A percentile compares a stretch with the other conserved stretches of the same genome.
Evolutionary conservation across 2,797 vertebrate genomes (phyloP).

Genomic region (Paramormyrops hopkinsi): DNA sequence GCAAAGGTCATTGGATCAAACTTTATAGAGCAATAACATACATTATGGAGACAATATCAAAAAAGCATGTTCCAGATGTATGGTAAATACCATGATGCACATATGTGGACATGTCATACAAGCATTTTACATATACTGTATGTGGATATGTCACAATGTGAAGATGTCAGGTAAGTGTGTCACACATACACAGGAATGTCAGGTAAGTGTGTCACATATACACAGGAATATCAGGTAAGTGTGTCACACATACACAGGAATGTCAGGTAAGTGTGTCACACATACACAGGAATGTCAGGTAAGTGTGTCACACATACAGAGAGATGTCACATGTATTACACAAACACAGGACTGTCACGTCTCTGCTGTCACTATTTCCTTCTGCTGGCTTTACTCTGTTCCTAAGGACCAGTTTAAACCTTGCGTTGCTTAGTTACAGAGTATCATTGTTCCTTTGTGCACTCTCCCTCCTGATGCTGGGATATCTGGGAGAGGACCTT

Average conservation of each 20-base stretch:
- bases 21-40: not conserved
- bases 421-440: conserved; percentile 48
- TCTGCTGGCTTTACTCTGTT: conserved; percentile 30
- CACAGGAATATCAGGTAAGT: not conserved
- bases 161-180: not conserved
- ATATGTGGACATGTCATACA: not conserved
- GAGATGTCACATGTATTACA: not conserved
- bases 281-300: not conserved
- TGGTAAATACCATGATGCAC: not conserved
- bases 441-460: conserved; percentile 40
- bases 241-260: not conserved
- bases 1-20: not conserved
- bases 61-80: not conserved
- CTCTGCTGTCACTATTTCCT: conserved; percentile 7
- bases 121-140: not conserved
- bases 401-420: conserved; percentile 42
- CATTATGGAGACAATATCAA: not conserved
- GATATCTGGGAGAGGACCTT: not conserved
- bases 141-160: not conserved
- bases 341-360: not conserved
- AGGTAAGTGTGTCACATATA: not conserved
- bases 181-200: not conserved
- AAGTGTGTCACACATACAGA: not conserved
- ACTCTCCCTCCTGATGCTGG: not conserved
- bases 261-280: not conserved